Percentiles rank a stretch among this genome's conserved stretches.
phyloP scores from a whole-genome alignment of 2,797 vertebrate species.

The Xiphorhynchus erythropygius region DNA sequence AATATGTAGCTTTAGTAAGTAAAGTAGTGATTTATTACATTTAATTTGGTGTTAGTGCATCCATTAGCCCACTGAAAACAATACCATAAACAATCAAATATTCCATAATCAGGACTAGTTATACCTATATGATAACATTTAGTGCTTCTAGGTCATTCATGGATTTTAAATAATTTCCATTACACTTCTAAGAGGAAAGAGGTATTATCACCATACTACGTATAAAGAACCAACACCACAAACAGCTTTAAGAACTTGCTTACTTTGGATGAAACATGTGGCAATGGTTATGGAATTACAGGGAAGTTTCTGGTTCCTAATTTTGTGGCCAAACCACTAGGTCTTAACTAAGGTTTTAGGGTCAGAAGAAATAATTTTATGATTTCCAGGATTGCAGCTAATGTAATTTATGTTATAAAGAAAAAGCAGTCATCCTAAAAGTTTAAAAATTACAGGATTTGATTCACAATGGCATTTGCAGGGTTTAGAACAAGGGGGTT shows the following conservation, averaged over 20 bases:
- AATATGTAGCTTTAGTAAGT: background rate
- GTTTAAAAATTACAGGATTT: background rate
- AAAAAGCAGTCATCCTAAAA: background rate
- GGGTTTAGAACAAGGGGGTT: background rate
- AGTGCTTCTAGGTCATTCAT: background rate
- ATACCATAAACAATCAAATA: background rate
- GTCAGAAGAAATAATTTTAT: background rate
- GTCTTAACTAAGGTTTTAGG: background rate
- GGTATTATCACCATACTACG: background rate
- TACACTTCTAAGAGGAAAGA: background rate
- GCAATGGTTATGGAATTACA: background rate
- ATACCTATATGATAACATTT: background rate
- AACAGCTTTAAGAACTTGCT: background rate
- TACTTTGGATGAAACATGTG: background rate
- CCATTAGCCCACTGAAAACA: background rate
- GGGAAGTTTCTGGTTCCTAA: background rate
- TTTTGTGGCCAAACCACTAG: background rate
- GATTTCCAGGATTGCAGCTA: background rate
- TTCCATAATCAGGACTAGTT: background rate
- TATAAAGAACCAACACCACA: background rate
- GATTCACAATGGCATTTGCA: background rate
- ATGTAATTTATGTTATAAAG: background rate
- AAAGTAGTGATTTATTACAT: background rate
- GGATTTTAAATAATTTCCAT: background rate
- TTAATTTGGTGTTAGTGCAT: background rate